Evolutionary conservation across 1,140 invertebrate species (phyloP), one percentile per base, ranked within the genome.

Genomic region (Orchestia grillus): DNA sequence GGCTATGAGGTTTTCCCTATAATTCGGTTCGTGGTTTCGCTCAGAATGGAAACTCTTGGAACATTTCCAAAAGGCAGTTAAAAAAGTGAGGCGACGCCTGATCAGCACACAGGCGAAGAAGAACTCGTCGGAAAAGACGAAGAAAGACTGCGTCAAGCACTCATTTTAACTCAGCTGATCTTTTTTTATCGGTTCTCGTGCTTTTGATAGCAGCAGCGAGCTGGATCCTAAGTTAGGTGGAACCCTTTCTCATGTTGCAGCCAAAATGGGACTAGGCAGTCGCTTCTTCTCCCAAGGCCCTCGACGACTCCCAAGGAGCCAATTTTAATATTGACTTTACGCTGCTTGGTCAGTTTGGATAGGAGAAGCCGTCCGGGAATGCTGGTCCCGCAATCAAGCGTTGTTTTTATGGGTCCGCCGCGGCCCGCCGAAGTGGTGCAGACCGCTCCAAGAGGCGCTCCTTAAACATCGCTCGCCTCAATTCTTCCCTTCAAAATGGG

Each of bases 281-380:
- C 62, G 11, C 28, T 77, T 36, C 28, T 77, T 36, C 28, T 77
- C 47, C 47, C 47, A n/a, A 6, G 47, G 62, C 11, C 62, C 62
- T 8, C 62, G 62, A 77, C 62, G 62, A 77, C 62, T 77, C 62
- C 88, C 44, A 91, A 44, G 41, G 15, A 91, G 88, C 88, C 41
- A 91, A 91, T 77, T 91, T 91, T 91, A 91, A 91, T 91, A 91
- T 91, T 91, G 88, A 91, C 88, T 91, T 91, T 91, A 44, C 41
- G 41, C 41, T 15, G 41, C 88, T 91, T 42, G 88, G 44, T 91
- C 88, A 91, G 44, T 91, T 91, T 91, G 41, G 41, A 91, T 42
- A 91, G 88, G 88, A 91, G 44, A 0, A 91, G 41, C 88, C 88
- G 88, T 91, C 88, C 6, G 23, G 41, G 44, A 91, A 91, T 91